Evolutionary conservation across 2,888 invertebrate genomes (phyloP), one percentile per base, ranked within the genome.

Genomic region (Caenorhabditis sp.): DNA sequence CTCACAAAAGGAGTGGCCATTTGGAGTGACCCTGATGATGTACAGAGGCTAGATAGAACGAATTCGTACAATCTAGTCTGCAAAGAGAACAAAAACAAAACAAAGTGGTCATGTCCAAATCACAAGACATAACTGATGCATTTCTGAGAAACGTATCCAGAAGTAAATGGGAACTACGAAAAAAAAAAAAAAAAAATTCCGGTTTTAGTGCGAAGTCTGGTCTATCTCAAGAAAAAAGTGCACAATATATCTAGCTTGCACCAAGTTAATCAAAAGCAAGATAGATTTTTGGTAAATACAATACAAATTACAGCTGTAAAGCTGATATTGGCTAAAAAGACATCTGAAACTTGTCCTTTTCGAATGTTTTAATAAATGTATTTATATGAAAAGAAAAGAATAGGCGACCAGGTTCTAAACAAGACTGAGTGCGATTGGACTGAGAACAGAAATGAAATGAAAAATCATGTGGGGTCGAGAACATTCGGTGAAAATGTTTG

Each of bases 281-380:
- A n/a, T 8, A 6, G 38, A 59, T 16, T 22, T 5, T 35, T 35
- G 35, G 22, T 12, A 35, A 59, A 38, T 59, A 59, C 59, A 59
- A n/a, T 35, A 35, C 58, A 35, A 35, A 35, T 59, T 59, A 59
- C 59, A 59, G 59, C 59, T 59, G 59, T 22, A 58, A 16, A 58
- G n/a, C n/a, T n/a, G n/a, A 28, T 58, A 28, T 2, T 35, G 14
- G 47, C 5, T 8, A 59, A 47, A 61, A 61, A 31, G 26, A 66
- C 49, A 8, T 19, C 35, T 5, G 6, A 38, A 22, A 47, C 51
- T 58, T 35, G 49, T 64, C 49, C 51, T 51, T 22, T 35, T 8
- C 59, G 61, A 72, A 49, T 72, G n/a, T 72, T 58, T 49, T 49
- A 72, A 72, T 72, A 61, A 59, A 49, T 69, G n/a, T 61, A 72